phyloP scores from a whole-genome alignment of 2,797 vertebrate species.

The Crocodylus rhombifer region DNA sequence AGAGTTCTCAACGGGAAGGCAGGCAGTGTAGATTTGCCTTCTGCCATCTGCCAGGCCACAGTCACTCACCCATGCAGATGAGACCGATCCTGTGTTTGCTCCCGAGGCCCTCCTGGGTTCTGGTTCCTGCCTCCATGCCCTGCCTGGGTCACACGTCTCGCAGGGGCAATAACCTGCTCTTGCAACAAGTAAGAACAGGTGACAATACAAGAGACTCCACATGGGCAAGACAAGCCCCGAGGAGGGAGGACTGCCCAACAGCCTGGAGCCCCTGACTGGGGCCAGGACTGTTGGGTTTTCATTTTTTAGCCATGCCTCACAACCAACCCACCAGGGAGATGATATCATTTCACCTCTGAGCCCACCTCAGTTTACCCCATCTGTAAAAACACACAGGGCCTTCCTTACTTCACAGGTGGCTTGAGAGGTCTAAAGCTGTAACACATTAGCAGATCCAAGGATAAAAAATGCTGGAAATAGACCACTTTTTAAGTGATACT shows the following conservation, averaged over 20 bases:
- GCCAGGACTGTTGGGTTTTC: no score
- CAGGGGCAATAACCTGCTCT: background rate
- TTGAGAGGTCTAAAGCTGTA: background rate
- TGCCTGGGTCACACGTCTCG: background rate
- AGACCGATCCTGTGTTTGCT: rapidly evolving
- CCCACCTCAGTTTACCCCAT: no score
- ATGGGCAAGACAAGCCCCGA: no score
- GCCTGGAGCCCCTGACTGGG: no score
- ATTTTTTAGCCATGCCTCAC: no score
- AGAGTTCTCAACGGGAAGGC: background rate
- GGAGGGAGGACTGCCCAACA: no score
- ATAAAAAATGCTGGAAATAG: background rate
- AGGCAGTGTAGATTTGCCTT: background rate
- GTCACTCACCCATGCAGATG: rapidly evolving
- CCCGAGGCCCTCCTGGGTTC: background rate
- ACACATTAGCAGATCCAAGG: background rate
- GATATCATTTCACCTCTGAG: no score
- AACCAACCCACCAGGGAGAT: no score
- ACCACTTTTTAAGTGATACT: slow-evolving; percentile 34
- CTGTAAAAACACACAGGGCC: background rate
- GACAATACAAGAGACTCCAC: background rate
- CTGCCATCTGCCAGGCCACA: background rate
- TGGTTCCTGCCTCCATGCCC: background rate
- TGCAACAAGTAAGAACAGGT: background rate
- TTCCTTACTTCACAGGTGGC: background rate